Evolutionary conservation across 1,140 invertebrate species (phyloP).

Genomic region (Ericerus pela): DNA sequence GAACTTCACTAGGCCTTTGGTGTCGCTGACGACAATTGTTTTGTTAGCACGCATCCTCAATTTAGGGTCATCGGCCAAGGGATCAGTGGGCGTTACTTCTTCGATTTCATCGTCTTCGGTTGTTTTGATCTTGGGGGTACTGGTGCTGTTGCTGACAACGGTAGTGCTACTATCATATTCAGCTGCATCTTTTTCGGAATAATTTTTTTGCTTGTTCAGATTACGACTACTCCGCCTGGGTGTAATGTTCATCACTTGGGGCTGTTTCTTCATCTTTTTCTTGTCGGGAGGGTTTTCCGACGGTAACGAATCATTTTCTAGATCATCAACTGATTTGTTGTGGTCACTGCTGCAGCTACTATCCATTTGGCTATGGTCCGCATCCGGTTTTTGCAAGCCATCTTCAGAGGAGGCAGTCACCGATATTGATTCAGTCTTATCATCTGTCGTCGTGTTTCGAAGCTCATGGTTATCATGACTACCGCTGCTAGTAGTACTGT

Average conservation of each 20-base stretch:
- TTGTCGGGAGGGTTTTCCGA: no score
- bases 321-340: no score
- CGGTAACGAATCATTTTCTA: no score
- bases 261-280: conserved; percentile 21
- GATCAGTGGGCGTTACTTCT: conserved; percentile 48
- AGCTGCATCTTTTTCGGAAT: conserved; percentile 41
- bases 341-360: no score
- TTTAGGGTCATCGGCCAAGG: conserved; percentile 36
- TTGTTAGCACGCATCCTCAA: conserved; percentile 31
- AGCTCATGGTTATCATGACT: background rate
- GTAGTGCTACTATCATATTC: conserved; percentile 26
- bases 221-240: conserved; percentile 45
- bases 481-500: conserved; percentile 10
- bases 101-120: conserved; percentile 29
- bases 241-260: conserved; percentile 30
- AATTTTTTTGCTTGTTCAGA: conserved; percentile 43
- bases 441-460: no score
- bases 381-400: no score
- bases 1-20: conserved; percentile 54
- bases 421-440: no score
- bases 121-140: conserved; percentile 14
- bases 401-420: no score
- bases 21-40: conserved; percentile 55
- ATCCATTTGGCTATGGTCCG: no score
- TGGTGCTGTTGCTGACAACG: background rate